phyloP scores from a whole-genome alignment of 1,140 invertebrate species.

The Scaptomyza pallida region DNA sequence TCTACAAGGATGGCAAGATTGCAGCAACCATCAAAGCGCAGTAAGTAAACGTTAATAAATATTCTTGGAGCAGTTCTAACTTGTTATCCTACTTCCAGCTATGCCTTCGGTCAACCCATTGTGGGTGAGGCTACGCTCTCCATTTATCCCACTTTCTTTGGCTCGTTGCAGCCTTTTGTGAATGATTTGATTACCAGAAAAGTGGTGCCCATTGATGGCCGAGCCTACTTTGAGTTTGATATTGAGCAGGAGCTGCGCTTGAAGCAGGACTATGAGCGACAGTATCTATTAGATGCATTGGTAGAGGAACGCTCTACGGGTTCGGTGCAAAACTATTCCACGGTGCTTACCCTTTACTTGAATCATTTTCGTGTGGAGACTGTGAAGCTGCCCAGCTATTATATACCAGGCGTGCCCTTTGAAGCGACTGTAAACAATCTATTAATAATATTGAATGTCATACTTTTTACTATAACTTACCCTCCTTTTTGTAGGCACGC shows the following conservation, averaged over 20 bases:
- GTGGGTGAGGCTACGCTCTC: slow-evolving; percentile 90
- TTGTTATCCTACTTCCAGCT: slow-evolving; percentile 80
- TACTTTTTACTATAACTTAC: neutral
- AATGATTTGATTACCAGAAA: slow-evolving; percentile 87
- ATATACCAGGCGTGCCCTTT: slow-evolving; percentile 94
- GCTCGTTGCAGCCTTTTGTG: slow-evolving; percentile 79
- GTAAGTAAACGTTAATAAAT: slow-evolving; percentile 85
- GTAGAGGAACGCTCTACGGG: slow-evolving; percentile 91
- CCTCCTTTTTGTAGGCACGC: slow-evolving; percentile 41
- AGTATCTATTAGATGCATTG: slow-evolving; percentile 89
- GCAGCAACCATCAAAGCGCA: slow-evolving; percentile 91
- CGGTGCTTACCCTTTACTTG: slow-evolving; percentile 89
- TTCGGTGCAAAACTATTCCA: slow-evolving; percentile 89
- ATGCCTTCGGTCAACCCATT: slow-evolving; percentile 90
- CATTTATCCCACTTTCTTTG: slow-evolving; percentile 86
- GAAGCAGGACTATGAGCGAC: slow-evolving; percentile 89
- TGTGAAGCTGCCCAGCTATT: slow-evolving; percentile 91
- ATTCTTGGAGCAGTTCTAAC: neutral
- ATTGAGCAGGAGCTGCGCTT: slow-evolving; percentile 88
- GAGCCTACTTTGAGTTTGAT: slow-evolving; percentile 90
- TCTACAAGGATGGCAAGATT: slow-evolving; percentile 92
- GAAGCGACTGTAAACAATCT: slow-evolving; percentile 88
- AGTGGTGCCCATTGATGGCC: slow-evolving; percentile 92
- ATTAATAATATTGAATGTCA: neutral
- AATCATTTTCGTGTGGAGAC: slow-evolving; percentile 92